Evolutionary conservation across 2,113 vertebrate genomes (phyloP), one percentile per base, ranked within the genome.

Genomic region (Barbus barbus): DNA sequence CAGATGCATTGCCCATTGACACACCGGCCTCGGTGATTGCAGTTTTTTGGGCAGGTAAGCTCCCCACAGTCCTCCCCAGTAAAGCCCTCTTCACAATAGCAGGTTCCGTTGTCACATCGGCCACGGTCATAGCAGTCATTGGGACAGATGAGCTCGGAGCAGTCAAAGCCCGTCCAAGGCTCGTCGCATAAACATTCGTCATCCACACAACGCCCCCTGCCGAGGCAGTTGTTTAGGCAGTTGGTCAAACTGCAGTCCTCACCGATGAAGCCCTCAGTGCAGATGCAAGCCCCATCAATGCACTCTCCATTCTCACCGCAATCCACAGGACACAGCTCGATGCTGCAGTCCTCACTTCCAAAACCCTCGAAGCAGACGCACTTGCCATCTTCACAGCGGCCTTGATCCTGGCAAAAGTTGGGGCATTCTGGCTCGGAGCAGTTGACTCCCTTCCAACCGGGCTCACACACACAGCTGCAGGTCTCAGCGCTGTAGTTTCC

Each of bases 71-170:
- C 98, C 9, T 97, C 97, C 0, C 98, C 97, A 0, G 94, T 89
- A 91, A 93, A 99, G 6, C 97, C 97, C 1, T 95, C 92, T 0
- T 99, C 97, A 0, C 98, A 99, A 88, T 91, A 95, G 92, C 98
- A 99, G 58, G 96, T 97, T 51, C 98, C 98, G 0, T 99, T 98
- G 85, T 96, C 5, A 9, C 98, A 99, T 85, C 95, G 97, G n/a
- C 98, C 98, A 0, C 97, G 96, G 93, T 99, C 98, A 0, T 93
- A 99, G 89, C 98, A 99, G 92, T 99, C 98, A 0, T 97, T 97
- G 67, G 97, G 98, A 86, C 98, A 99, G 92, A 98, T 95, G 76
- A 99, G 95, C 89, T 99, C 98, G 0, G 95, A 88, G 84, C 98
- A 99, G 93, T 99, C 97, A 0, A 95, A 96, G 0, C 97, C 97